These are phyloP conservation scores for Thryonomys swinderianus DNA, from an alignment of 2,113 vertebrate genomes.

Conservation along the genomic window DNA sequence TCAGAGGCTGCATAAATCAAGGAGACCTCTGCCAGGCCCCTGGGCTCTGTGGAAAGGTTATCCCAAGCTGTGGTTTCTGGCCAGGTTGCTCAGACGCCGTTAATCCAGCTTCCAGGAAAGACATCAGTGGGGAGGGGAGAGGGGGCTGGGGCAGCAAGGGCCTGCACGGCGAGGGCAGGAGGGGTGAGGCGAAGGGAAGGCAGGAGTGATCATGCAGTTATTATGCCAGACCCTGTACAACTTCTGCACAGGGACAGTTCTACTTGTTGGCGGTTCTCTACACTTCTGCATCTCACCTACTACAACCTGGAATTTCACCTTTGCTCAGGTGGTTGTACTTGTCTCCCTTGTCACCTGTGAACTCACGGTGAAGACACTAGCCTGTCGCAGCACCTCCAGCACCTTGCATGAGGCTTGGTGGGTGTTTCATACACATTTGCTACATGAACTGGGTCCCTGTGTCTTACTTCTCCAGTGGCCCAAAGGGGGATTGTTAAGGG, in stretches of 20 bases:
- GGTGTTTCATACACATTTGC: neutral
- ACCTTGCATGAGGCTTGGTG: neutral
- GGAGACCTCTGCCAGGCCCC: slow-evolving; percentile 32
- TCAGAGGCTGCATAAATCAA: slow-evolving; percentile 46
- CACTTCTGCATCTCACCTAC: neutral
- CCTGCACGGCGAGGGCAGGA: neutral
- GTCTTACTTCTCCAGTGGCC: neutral
- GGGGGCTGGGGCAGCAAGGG: neutral
- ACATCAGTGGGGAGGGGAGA: neutral
- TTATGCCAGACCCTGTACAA: accelerated
- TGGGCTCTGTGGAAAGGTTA: slow-evolving; percentile 57
- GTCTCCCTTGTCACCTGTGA: neutral
- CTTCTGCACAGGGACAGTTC: neutral
- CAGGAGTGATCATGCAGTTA: neutral
- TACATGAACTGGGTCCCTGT: neutral
- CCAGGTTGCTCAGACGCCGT: slow-evolving; percentile 22
- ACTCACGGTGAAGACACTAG: neutral
- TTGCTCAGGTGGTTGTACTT: neutral
- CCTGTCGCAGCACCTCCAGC: too few species aligned
- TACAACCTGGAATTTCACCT: neutral
- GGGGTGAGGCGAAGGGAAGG: neutral
- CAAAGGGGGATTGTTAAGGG: neutral
- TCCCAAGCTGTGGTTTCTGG: slow-evolving; percentile 22
- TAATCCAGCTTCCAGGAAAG: slow-evolving; percentile 71
- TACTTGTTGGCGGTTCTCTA: accelerated